A percentile compares a stretch with the other conserved stretches of the same genome.
phyloP scores from a whole-genome alignment of 2,113 vertebrate species.

The Pomatostomus ruficeps region DNA sequence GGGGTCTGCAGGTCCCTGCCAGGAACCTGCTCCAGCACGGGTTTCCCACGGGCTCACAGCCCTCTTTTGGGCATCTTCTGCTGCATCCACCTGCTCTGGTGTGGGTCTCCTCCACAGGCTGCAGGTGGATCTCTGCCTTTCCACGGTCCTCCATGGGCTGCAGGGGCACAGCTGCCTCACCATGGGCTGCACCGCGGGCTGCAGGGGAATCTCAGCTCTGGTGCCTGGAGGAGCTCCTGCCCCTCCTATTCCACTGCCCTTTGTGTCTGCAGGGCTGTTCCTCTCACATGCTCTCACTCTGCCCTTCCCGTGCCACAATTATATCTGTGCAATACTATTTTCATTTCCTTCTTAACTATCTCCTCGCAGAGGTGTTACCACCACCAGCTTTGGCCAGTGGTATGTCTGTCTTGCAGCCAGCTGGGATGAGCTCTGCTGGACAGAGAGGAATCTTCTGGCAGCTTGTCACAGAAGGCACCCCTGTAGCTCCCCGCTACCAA shows the following conservation, averaged over 20 bases:
- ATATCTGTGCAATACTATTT: neutral
- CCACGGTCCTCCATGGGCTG: too few species aligned
- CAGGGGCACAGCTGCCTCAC: too few species aligned
- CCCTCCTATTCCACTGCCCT: neutral
- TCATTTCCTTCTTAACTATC: neutral
- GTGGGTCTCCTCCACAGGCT: too few species aligned
- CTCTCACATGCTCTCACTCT: neutral
- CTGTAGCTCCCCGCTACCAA: neutral
- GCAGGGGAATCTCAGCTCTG: neutral
- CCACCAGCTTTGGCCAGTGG: neutral
- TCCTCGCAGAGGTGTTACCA: neutral
- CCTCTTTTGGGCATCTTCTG: neutral
- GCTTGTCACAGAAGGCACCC: neutral
- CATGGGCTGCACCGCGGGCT: neutral
- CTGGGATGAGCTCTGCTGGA: neutral
- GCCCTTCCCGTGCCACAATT: accelerated
- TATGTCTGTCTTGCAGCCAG: neutral
- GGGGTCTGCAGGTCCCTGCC: neutral
- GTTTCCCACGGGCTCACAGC: neutral
- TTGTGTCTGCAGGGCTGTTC: neutral
- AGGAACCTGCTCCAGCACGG: too few species aligned
- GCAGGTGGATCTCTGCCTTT: too few species aligned
- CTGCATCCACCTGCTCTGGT: too few species aligned
- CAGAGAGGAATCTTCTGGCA: neutral
- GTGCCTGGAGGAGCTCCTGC: neutral